Evolutionary conservation across 2,888 invertebrate genomes (phyloP), one percentile per base, ranked within the genome.

Genomic region (Tetheella fluctuosa): DNA sequence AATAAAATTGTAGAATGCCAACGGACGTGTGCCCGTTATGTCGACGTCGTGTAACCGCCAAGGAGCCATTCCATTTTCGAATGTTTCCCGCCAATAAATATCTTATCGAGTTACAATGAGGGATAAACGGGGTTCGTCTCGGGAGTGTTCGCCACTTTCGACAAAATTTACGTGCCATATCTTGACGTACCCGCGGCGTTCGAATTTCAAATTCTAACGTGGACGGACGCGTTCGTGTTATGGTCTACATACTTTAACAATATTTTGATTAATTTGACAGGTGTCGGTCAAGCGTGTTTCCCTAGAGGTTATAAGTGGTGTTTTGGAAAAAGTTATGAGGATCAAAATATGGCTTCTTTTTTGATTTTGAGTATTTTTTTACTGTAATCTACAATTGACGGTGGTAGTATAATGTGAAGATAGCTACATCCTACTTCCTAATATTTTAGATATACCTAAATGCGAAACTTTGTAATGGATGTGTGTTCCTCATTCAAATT

Each of bases 41-140:
- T 84, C 83, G 83, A 85, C 81, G 83, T 76, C 81, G 76, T 72
- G 75, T 81, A 85, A 78, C 87, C 87, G 84, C 87, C 84, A 78
- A 85, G 90, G 88, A 86, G 88, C 85, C 83, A 85, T 90, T 88
- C 88, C 85, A 86, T 90, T 89, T 89, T 84, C 83, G 75, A 88
- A 90, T 85, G 88, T 85, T 89, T 81, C 83, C 86, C 85, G 82
- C 86, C 91, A 90, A 91, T 93, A 93, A 91, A 93, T 92, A 92
- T 89, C 85, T 91, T 92, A 92, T 91, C 90, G 84, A 84, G 90
- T 91, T 92, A 91, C 91, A 90, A 89, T 90, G 84, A 86, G 85
- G 86, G 85, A 82, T 87, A 84, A 84, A 83, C 81, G 75, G 74
- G 69, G 67, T 64, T 74, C 80, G 85, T 74, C 80, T 37, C 72